phyloP scores from a whole-genome alignment of 2,113 vertebrate species.

The Notothenia coriiceps region DNA sequence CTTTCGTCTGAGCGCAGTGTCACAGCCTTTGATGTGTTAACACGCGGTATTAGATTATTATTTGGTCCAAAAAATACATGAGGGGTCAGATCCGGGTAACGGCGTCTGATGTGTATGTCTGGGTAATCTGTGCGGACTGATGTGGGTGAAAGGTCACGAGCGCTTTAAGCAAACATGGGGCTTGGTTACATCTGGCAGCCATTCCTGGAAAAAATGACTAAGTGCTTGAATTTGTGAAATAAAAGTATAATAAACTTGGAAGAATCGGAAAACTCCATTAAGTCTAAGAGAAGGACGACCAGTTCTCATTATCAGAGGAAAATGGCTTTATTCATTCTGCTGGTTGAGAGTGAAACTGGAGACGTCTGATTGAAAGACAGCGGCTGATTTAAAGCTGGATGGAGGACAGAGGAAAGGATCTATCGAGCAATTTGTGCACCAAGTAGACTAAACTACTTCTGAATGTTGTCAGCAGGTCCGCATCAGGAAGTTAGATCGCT shows the following conservation, averaged over 20 bases:
- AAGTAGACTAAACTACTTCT: conserved; percentile 81
- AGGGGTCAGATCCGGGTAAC: conserved; percentile 13
- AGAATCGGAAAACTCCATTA: neutral
- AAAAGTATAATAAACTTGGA: conserved; percentile 1
- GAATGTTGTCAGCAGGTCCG: conserved; percentile 64
- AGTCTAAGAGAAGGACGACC: neutral
- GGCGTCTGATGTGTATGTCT: neutral
- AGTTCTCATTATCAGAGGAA: neutral
- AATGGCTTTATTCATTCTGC: conserved; percentile 5
- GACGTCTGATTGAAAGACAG: conserved; percentile 27
- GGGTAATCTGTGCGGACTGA: conserved; percentile 20
- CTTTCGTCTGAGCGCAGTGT: conserved; percentile 18
- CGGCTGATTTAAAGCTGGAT: conserved; percentile 14
- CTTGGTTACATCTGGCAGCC: neutral
- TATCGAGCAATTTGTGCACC: conserved; percentile 63
- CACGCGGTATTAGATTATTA: neutral
- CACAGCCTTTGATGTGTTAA: conserved; percentile 36
- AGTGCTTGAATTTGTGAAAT: conserved; percentile 11
- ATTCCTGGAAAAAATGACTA: neutral
- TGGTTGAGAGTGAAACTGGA: conserved; percentile 47
- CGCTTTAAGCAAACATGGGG: conserved; percentile 26
- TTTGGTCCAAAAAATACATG: conserved; percentile 28
- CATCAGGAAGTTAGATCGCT: conserved; percentile 47
- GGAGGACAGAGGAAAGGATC: conserved; percentile 44
- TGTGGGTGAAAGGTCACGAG: conserved; percentile 59